Evolutionary conservation across 2,888 invertebrate species (phyloP).

Genomic region (Calliphora vomitoria): DNA sequence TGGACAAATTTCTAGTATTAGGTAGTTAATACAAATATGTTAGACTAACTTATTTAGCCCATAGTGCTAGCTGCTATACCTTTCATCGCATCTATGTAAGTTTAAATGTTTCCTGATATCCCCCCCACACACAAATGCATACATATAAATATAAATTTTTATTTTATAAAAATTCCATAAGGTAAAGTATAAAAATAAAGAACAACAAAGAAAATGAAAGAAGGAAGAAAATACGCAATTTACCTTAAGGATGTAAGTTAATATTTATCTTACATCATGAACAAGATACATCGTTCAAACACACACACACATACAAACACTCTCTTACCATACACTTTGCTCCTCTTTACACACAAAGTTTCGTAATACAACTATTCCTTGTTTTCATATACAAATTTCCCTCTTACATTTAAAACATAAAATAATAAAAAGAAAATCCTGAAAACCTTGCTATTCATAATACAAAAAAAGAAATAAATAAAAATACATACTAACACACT

Average conservation of each 20-base stretch:
- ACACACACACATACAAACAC: no score
- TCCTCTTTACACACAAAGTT: neutral
- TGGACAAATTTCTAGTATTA: no score
- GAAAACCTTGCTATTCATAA: conserved; percentile 46
- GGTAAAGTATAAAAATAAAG: conserved; percentile 48
- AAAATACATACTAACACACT: conserved; percentile 1
- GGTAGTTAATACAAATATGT: no score
- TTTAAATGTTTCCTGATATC: conserved; percentile 1
- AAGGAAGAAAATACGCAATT: conserved; percentile 57
- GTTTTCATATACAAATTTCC: neutral
- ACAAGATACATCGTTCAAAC: conserved; percentile 29
- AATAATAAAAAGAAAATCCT: conserved; percentile 18
- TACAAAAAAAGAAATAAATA: neutral
- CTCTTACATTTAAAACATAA: neutral
- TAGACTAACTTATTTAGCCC: neutral
- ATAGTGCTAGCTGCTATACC: neutral
- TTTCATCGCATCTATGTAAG: neutral
- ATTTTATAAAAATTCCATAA: conserved; percentile 34
- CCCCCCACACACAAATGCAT: neutral
- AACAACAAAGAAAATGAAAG: conserved; percentile 22
- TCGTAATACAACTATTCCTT: conserved; percentile 4
- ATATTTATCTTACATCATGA: conserved; percentile 67
- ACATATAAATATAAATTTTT: conserved; percentile 7
- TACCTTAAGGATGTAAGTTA: conserved; percentile 69
- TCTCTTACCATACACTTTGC: neutral